These are phyloP conservation scores for Meandrusa payeni DNA, from an alignment of 2,888 invertebrate genomes.

Conservation along the genomic window DNA sequence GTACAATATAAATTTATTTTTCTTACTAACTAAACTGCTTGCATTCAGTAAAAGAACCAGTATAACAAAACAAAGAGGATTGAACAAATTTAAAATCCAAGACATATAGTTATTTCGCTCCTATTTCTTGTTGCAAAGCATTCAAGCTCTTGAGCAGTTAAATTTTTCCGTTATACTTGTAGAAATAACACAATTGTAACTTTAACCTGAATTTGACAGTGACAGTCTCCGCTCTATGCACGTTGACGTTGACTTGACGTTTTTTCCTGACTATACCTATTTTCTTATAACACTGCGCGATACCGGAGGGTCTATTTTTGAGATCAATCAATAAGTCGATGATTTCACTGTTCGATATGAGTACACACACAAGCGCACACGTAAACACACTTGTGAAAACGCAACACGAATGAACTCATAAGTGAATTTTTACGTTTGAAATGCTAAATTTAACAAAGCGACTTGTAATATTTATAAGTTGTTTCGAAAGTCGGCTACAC, in stretches of 20 bases:
- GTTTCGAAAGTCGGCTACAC: constrained; percentile 30
- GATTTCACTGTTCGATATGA: too few species aligned
- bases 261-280: constrained; percentile 31
- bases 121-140: constrained; percentile 10
- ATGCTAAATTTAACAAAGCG: constrained; percentile 9
- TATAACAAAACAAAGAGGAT: not conserved
- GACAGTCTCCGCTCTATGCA: constrained; percentile 41
- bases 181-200: constrained; percentile 48
- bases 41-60: too few species aligned
- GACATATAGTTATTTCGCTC: not conserved
- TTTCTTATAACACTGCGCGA: constrained; percentile 16
- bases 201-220: constrained; percentile 66
- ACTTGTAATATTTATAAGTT: constrained; percentile 5
- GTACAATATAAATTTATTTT: too few species aligned
- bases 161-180: constrained; percentile 35
- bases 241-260: too few species aligned
- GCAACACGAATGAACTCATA: constrained; percentile 10
- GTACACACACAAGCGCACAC: not conserved
- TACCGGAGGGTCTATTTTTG: too few species aligned
- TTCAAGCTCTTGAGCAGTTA: constrained; percentile 24
- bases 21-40: too few species aligned
- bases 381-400: constrained; percentile 7
- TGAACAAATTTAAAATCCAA: not conserved
- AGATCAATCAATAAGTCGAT: too few species aligned
- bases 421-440: constrained; percentile 4